Evolutionary conservation across 2,113 vertebrate species (phyloP).

Genomic region (Murina feae): DNA sequence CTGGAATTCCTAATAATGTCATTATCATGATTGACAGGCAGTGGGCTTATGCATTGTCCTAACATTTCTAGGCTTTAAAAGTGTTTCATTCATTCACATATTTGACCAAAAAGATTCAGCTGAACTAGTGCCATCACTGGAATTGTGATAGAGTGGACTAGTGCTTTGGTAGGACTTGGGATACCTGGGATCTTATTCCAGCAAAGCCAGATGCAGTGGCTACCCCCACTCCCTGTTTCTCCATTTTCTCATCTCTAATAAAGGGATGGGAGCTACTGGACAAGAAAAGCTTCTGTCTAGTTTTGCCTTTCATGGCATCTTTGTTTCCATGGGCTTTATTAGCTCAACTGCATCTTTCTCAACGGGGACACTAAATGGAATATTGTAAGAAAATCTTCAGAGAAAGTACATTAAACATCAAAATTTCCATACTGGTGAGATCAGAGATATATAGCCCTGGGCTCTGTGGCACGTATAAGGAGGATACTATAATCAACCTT

Average conservation of each 20-base stretch:
- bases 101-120: neutral
- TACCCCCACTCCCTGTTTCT: neutral
- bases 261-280: neutral
- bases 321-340: neutral
- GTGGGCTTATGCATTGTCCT: neutral
- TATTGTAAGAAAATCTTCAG: neutral
- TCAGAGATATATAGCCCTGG: neutral
- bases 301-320: neutral
- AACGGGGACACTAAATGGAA: neutral
- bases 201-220: neutral
- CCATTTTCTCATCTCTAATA: neutral
- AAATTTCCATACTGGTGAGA: neutral
- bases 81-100: neutral
- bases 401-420: neutral
- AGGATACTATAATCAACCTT: neutral
- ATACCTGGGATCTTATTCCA: neutral
- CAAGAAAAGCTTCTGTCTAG: neutral
- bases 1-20: neutral
- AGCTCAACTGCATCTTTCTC: neutral
- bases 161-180: neutral
- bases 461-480: neutral
- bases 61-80: neutral
- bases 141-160: neutral
- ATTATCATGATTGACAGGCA: neutral
- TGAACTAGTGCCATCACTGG: neutral